phyloP scores from a whole-genome alignment of 2,888 invertebrate genomes.

The Cecidostiba fungosa region DNA sequence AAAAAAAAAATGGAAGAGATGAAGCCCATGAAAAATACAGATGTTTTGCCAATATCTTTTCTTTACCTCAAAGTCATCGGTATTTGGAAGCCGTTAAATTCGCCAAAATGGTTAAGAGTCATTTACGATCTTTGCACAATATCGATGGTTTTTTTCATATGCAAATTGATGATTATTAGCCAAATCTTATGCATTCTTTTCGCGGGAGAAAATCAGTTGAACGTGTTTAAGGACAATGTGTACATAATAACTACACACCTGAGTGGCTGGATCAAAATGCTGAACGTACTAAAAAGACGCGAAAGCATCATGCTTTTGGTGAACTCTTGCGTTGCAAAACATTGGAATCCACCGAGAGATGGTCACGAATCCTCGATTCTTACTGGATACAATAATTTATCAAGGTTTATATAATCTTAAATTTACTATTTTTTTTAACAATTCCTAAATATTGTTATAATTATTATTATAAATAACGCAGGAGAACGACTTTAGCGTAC shows the following conservation, averaged over 20 bases:
- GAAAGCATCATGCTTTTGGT: not conserved
- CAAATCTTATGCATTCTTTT: not conserved
- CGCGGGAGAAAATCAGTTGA: not conserved
- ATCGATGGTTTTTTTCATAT: not conserved
- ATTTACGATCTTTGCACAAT: not conserved
- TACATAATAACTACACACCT: not conserved
- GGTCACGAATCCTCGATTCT: not conserved
- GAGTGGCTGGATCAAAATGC: constrained; percentile 6
- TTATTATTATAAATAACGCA: not conserved
- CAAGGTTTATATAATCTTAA: constrained; percentile 13
- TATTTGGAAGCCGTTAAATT: not conserved
- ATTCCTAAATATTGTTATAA: no score
- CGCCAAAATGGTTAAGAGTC: not conserved
- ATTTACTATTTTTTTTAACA: no score
- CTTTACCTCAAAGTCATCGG: not conserved
- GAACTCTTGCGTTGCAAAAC: not conserved
- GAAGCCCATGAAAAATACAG: not conserved
- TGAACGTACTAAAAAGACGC: not conserved
- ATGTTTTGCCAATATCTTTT: not conserved
- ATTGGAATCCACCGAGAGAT: constrained; percentile 4
- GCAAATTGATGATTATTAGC: not conserved
- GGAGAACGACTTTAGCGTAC: not conserved
- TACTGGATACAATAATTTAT: not conserved
- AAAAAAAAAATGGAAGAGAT: not conserved
- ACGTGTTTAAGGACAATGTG: not conserved